Percentiles rank a stretch among this genome's conserved stretches.
Evolutionary conservation across 1,140 invertebrate genomes (phyloP).

Genomic region (Zelostemma sp.): DNA sequence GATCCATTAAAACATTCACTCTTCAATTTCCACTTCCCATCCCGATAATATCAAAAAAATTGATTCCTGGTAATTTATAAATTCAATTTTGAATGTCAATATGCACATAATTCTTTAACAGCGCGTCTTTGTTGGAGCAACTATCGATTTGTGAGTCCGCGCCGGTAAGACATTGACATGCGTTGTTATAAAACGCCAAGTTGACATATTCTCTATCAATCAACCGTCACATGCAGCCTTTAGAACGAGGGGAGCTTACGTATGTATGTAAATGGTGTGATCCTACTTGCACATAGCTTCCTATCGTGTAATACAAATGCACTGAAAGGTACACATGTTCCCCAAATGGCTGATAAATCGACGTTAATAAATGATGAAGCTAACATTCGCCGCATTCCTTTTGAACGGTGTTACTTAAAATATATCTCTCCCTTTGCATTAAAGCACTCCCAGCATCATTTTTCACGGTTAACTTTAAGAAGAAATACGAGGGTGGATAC

Average conservation of each 20-base stretch:
- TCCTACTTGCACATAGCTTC: slow-evolving; percentile 44
- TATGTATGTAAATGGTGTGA: slow-evolving; percentile 36
- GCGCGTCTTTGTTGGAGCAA: slow-evolving; percentile 14
- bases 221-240: slow-evolving; percentile 40
- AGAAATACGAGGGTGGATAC: too few relatives aligned
- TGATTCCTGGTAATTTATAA: background rate
- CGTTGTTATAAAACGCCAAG: slow-evolving; percentile 39
- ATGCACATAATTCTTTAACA: background rate
- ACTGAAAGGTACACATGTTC: slow-evolving; percentile 35
- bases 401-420: slow-evolving; percentile 1
- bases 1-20: too few relatives aligned
- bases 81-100: background rate
- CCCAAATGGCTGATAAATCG: slow-evolving; percentile 40
- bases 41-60: too few relatives aligned
- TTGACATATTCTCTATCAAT: slow-evolving; percentile 48
- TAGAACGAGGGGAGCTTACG: slow-evolving; percentile 35
- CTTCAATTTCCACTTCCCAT: too few relatives aligned
- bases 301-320: slow-evolving; percentile 30
- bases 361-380: slow-evolving; percentile 32
- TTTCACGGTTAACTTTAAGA: too few relatives aligned
- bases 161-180: slow-evolving; percentile 42
- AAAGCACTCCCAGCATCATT: too few relatives aligned
- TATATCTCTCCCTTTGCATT: too few relatives aligned
- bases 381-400: slow-evolving; percentile 37
- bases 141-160: slow-evolving; percentile 40